phyloP scores from a whole-genome alignment of 2,113 vertebrate species.

The Sakesphorus luctuosus region DNA sequence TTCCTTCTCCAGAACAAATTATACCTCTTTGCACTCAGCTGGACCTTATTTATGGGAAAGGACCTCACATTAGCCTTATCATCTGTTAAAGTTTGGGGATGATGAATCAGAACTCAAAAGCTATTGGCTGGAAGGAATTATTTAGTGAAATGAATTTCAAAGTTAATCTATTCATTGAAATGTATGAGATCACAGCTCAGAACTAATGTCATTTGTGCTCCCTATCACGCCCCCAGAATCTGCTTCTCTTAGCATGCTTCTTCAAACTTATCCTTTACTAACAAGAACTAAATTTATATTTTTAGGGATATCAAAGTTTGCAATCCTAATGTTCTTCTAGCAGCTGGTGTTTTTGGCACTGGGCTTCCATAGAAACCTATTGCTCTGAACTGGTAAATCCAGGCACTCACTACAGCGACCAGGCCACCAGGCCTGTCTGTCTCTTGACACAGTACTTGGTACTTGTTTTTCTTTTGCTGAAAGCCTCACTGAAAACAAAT shows the following conservation, averaged over 20 bases:
- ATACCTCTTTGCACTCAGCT: not conserved
- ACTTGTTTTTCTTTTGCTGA: not conserved
- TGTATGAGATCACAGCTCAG: not conserved
- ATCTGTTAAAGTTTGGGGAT: not conserved
- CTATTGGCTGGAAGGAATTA: not conserved
- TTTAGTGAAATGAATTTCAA: not conserved
- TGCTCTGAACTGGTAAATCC: not conserved
- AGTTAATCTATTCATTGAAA: constrained; percentile 4
- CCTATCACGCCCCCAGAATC: not conserved
- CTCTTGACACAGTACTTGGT: not conserved
- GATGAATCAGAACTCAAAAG: not conserved
- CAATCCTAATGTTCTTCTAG: not conserved
- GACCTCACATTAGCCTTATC: not conserved
- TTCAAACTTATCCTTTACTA: not conserved
- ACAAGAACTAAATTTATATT: not conserved
- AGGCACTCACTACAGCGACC: not conserved
- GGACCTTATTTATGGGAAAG: not conserved
- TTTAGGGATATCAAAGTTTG: not conserved
- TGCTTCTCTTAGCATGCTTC: not conserved
- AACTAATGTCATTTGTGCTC: not conserved
- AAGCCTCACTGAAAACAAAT: not conserved
- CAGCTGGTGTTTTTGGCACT: not conserved
- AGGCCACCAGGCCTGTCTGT: not conserved
- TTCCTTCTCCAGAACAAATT: not conserved
- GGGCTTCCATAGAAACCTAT: not conserved